Base-by-base conservation (phyloP, 2,797 vertebrate species). In the Syngnathus rostellatus region DNA sequence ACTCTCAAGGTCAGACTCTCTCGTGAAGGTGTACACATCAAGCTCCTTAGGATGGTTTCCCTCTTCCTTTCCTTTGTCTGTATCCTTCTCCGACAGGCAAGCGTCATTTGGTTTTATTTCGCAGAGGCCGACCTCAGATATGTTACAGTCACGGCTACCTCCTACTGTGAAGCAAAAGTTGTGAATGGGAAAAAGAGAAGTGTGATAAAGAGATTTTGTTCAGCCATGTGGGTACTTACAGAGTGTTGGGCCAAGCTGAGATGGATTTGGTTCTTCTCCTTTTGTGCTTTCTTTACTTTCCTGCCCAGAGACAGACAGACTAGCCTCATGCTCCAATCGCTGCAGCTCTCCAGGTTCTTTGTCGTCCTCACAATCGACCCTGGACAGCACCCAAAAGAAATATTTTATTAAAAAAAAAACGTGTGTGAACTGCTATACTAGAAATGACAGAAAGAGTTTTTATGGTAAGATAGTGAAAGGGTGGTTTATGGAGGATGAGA, bases 1-100 rank as follows among this genome's bases (percentile, higher is more conserved):
- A 61, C 90, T 92, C 77, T 92, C 92, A 0, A 87, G 82, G 60
- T 93, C 92, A 0, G 91, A 92, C 77, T 92, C 91, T 70, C 87
- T 90, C 0, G 90, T 88, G 74, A 93, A 93, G 77, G 81, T 85
- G 79, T 93, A 92, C 65, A 92, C 90, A 62, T 92, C 87, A 1
- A 53, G 73, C 62, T 77, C 76, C 63, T 70, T 78, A 62, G 40
- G 69, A 61, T 84, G 79, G 62, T 68, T 76, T 65, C 66, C 75
- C 71, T 58, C 77, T 40, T 59, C 78, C 60, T 80, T 68, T 4
- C 65, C 53, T 17, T 63, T 66, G 51, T 77, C 77, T 10, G 41
- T 73, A 69, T 82, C 79, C 55, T 78, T 75, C 62, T 81, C 77
- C 71, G 77, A 85, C 81, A 77, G 86, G 86, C 75, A 81, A 62